Conservation (phyloP, 2,888 invertebrate species). For the Hylaea fasciaria region DNA sequence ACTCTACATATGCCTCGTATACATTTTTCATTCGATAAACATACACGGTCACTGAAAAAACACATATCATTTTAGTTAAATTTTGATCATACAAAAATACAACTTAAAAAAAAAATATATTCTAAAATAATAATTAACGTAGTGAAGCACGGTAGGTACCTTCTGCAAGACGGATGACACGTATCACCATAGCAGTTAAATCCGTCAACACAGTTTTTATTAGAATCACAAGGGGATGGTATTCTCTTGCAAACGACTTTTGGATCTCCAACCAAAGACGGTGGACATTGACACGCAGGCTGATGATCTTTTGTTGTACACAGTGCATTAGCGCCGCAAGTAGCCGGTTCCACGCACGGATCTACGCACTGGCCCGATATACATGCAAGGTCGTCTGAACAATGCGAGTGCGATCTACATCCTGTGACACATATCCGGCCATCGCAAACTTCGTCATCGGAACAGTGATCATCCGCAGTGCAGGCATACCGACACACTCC, state of each 20-base stretch:
- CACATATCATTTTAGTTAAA: background rate
- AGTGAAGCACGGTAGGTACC: too few species aligned
- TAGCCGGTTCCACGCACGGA: slow-evolving; percentile 90
- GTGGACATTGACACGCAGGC: slow-evolving; percentile 90
- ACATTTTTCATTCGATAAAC: slow-evolving; percentile 94
- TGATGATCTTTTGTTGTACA: slow-evolving; percentile 89
- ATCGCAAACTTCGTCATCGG: slow-evolving; percentile 94
- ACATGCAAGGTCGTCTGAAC: slow-evolving; percentile 89
- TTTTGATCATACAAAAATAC: background rate
- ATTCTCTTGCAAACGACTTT: slow-evolving; percentile 89
- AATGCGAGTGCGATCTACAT: slow-evolving; percentile 92
- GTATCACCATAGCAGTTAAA: slow-evolving; percentile 91
- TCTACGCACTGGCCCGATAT: slow-evolving; percentile 91
- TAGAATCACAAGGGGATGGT: slow-evolving; percentile 86
- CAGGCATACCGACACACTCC: slow-evolving; percentile 94
- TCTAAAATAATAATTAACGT: slow-evolving; percentile 27
- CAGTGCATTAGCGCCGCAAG: slow-evolving; percentile 93
- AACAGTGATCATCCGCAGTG: slow-evolving; percentile 93
- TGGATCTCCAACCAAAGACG: slow-evolving; percentile 90
- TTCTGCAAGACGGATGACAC: slow-evolving; percentile 91
- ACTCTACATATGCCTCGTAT: slow-evolving; percentile 92
- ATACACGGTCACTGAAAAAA: slow-evolving; percentile 89
- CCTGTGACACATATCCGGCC: slow-evolving; percentile 91
- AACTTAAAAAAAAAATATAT: background rate
- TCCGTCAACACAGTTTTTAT: slow-evolving; percentile 88